A percentile compares a stretch with the other conserved stretches of the same genome.
Evolutionary conservation across 2,888 invertebrate species (phyloP).

Genomic region (Hypolimnas misippus): DNA sequence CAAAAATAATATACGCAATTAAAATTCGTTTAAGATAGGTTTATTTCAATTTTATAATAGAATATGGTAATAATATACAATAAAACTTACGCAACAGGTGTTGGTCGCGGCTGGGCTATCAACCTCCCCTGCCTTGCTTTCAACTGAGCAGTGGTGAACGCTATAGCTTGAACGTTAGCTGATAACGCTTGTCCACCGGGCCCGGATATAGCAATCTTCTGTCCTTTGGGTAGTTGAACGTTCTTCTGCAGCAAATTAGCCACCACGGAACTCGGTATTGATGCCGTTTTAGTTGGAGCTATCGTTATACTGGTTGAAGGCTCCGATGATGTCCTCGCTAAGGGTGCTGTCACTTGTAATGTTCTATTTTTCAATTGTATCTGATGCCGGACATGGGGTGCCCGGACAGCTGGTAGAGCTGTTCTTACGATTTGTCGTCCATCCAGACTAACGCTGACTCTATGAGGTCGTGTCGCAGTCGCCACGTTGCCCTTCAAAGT

Average conservation of each 20-base stretch:
- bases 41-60: too few relatives aligned
- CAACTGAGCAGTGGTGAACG: constrained; percentile 64
- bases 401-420: constrained; percentile 51
- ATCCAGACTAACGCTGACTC: constrained; percentile 61
- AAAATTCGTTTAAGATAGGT: too few relatives aligned
- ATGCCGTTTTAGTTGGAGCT: constrained; percentile 54
- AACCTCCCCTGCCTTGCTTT: constrained; percentile 64
- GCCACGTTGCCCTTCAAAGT: constrained; percentile 52
- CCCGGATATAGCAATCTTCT: constrained; percentile 64
- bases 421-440: constrained; percentile 63
- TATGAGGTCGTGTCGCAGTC: constrained; percentile 50
- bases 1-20: too few relatives aligned
- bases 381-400: constrained; percentile 58
- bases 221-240: constrained; percentile 60
- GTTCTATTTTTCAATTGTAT: constrained; percentile 64
- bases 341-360: constrained; percentile 52
- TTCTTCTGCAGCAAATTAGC: constrained; percentile 64
- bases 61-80: constrained; percentile 10
- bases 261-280: constrained; percentile 62
- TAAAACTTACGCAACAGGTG: constrained; percentile 58
- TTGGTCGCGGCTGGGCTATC: constrained; percentile 55
- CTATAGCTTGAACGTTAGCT: constrained; percentile 69
- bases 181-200: constrained; percentile 56
- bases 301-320: constrained; percentile 54
- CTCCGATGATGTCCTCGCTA: constrained; percentile 46